Conservation (phyloP, 2,113 vertebrate species). For the Microcebus tavaratra region DNA sequence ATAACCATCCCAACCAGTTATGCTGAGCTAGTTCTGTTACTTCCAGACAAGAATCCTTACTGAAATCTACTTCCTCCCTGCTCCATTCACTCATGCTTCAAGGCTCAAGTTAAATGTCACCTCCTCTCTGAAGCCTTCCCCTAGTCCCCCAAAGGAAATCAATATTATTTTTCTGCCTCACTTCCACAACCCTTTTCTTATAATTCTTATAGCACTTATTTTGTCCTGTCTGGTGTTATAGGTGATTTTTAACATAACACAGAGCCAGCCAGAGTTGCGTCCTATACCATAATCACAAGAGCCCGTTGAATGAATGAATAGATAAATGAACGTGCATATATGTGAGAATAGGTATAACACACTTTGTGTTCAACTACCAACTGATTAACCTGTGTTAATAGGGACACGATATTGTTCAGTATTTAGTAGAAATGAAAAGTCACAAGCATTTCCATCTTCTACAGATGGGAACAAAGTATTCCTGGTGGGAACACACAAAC, state of each 20-base stretch:
- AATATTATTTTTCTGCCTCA: background rate
- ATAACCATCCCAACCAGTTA: background rate
- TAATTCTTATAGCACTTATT: background rate
- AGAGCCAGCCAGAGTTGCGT: background rate
- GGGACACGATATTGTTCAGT: background rate
- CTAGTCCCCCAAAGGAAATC: background rate
- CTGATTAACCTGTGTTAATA: background rate
- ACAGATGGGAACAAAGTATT: background rate
- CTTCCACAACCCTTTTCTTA: background rate
- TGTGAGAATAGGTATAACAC: background rate
- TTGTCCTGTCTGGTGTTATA: background rate
- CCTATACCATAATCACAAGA: background rate
- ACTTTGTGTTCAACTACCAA: background rate
- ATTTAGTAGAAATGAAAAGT: background rate
- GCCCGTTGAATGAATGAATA: background rate
- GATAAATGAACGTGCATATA: background rate
- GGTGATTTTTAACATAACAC: constrained; percentile 2
- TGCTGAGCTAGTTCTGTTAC: background rate
- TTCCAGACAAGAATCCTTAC: background rate
- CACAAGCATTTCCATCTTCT: background rate
- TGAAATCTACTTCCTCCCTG: background rate
- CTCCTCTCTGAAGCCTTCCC: background rate
- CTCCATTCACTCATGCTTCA: background rate
- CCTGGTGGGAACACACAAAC: background rate
- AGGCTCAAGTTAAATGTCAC: background rate